phyloP scores from a whole-genome alignment of 2,113 vertebrate genomes.

The Apodemus sylvaticus region DNA sequence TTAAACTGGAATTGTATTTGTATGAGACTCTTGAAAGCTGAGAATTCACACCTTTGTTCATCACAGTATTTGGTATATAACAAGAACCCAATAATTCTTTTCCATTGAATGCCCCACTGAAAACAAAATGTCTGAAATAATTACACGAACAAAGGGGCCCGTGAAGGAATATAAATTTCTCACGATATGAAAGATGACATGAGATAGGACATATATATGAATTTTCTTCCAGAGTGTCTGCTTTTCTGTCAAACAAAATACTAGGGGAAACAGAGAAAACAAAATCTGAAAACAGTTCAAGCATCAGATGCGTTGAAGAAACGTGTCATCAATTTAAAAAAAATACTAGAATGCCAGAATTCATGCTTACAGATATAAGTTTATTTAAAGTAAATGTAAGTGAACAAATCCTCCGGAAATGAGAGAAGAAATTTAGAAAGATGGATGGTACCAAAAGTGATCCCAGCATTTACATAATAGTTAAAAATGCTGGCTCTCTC shows the following conservation, averaged over 20 bases:
- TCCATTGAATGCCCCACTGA: neutral
- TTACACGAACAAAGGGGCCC: neutral
- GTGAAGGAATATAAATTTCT: neutral
- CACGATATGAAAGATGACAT: neutral
- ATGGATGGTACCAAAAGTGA: neutral
- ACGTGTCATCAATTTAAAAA: neutral
- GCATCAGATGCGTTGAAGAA: neutral
- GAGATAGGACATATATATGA: neutral
- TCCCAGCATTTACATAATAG: neutral
- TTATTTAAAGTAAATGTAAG: slow-evolving; percentile 52
- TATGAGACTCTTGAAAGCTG: neutral
- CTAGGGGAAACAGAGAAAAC: neutral
- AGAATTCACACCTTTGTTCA: neutral
- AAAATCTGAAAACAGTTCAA: neutral
- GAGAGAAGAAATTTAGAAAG: neutral
- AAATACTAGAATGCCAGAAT: neutral
- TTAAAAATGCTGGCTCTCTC: neutral
- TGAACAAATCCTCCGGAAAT: neutral
- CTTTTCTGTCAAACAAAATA: neutral
- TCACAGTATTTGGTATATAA: neutral
- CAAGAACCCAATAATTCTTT: neutral
- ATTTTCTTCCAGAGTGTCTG: neutral
- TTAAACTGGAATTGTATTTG: neutral
- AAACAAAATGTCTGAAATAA: slow-evolving; percentile 1
- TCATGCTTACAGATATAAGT: slow-evolving; percentile 22